phyloP scores from a whole-genome alignment of 2,113 vertebrate species.

The Dendropsophus ebraccatus region DNA sequence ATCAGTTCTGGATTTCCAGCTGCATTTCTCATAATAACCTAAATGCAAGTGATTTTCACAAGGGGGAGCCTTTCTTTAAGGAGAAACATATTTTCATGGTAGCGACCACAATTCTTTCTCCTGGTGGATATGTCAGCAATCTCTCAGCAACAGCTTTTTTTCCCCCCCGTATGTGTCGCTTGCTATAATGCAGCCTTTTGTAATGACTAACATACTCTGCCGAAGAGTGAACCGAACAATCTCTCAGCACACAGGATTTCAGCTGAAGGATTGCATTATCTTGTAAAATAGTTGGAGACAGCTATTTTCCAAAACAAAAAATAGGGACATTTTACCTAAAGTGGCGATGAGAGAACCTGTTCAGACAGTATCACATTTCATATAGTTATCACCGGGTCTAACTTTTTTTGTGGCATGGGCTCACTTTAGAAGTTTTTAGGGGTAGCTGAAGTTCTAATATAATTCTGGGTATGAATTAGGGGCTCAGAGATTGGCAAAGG shows the following conservation, averaged over 20 bases:
- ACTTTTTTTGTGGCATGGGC: not conserved
- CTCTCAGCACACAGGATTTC: conserved; percentile 1
- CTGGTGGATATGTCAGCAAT: conserved; percentile 22
- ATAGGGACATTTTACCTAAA: not conserved
- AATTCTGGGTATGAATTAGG: too few relatives aligned
- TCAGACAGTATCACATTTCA: not conserved
- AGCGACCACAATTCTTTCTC: conserved; percentile 26
- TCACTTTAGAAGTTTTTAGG: not conserved
- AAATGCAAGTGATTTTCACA: conserved; percentile 53
- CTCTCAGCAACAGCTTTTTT: conserved; percentile 4
- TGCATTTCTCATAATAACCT: conserved; percentile 27
- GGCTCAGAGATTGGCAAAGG: not conserved
- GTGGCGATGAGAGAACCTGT: not conserved
- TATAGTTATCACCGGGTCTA: not conserved
- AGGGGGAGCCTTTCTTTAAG: conserved; percentile 56
- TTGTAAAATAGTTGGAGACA: conserved; percentile 28
- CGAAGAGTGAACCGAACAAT: not conserved
- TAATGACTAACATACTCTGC: not conserved
- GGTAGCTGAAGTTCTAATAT: not conserved
- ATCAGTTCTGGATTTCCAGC: not conserved
- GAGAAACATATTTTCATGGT: conserved; percentile 46
- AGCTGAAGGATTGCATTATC: conserved; percentile 13
- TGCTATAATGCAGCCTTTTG: conserved; percentile 9
- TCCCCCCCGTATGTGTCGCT: not conserved
- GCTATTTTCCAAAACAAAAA: conserved; percentile 14